Evolutionary conservation across 2,113 vertebrate genomes (phyloP).

Genomic region (Monarcha castaneiventris): DNA sequence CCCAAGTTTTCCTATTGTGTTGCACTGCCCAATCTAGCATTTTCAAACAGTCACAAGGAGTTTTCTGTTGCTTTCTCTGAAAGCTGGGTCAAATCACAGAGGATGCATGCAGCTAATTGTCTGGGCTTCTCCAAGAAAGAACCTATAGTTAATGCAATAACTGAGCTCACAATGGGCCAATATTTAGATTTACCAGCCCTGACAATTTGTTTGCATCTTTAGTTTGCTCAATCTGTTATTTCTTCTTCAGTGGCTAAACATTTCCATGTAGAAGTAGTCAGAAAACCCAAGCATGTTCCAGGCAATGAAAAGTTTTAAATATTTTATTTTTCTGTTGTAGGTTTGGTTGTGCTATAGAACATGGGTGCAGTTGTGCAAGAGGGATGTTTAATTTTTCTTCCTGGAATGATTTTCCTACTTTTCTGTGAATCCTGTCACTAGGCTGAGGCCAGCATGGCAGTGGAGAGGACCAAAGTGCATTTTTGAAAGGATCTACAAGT

Average conservation of each 20-base stretch:
- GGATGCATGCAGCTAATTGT: neutral
- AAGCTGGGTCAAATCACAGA: neutral
- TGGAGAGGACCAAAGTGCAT: neutral
- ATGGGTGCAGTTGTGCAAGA: neutral
- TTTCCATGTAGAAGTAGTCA: neutral
- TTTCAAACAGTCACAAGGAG: neutral
- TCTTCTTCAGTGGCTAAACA: conserved; percentile 30
- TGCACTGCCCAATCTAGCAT: neutral
- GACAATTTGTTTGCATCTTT: conserved; percentile 53
- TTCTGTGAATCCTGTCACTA: neutral
- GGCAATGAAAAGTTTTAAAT: neutral
- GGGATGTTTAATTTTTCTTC: neutral
- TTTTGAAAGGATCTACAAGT: neutral
- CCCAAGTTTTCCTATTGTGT: neutral
- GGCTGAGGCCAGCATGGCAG: neutral
- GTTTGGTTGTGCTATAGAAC: neutral
- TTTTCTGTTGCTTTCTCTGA: neutral
- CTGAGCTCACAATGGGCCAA: neutral
- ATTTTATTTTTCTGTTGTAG: neutral
- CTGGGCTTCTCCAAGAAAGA: neutral
- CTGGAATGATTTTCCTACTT: neutral
- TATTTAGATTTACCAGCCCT: conserved; percentile 31
- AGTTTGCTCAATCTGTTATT: conserved; percentile 55
- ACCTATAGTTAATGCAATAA: neutral
- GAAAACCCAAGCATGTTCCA: conserved; percentile 4